These are phyloP conservation scores for Branchellion lobata DNA, from an alignment of 2,888 invertebrate genomes.

Conservation along the genomic window DNA sequence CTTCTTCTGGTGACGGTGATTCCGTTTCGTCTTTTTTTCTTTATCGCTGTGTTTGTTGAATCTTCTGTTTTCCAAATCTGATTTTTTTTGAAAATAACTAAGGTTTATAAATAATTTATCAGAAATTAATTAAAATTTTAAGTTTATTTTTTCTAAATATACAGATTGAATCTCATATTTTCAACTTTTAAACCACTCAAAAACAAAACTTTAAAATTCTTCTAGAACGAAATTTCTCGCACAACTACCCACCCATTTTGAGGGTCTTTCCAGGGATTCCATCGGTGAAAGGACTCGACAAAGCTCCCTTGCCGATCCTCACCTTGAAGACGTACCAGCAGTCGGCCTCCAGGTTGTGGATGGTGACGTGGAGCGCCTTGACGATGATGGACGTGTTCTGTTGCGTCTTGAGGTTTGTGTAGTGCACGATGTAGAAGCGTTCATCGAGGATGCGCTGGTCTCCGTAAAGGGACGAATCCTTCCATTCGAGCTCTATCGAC, in stretches of 20 bases:
- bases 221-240: neutral
- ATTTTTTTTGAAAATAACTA: no score
- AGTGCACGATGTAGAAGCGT: conserved; percentile 51
- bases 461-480: conserved; percentile 50
- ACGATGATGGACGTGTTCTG: conserved; percentile 70
- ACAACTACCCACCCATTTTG: conserved; percentile 46
- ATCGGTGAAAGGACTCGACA: conserved; percentile 50
- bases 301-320: conserved; percentile 73
- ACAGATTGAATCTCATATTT: no score
- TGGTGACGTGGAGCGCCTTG: conserved; percentile 75
- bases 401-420: conserved; percentile 43
- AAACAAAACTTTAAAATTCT: neutral
- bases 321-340: conserved; percentile 87
- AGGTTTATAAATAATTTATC: no score
- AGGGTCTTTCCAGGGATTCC: conserved; percentile 49
- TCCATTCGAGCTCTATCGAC: conserved; percentile 51
- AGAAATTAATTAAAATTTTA: no score
- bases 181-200: no score
- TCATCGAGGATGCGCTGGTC: conserved; percentile 50
- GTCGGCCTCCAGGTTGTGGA: conserved; percentile 76
- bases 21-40: neutral
- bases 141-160: neutral
- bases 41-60: neutral
- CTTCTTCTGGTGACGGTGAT: conserved; percentile 12
- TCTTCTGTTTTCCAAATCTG: neutral